Conservation (phyloP, 2,797 vertebrate species). For the Notolepis coatsorum region DNA sequence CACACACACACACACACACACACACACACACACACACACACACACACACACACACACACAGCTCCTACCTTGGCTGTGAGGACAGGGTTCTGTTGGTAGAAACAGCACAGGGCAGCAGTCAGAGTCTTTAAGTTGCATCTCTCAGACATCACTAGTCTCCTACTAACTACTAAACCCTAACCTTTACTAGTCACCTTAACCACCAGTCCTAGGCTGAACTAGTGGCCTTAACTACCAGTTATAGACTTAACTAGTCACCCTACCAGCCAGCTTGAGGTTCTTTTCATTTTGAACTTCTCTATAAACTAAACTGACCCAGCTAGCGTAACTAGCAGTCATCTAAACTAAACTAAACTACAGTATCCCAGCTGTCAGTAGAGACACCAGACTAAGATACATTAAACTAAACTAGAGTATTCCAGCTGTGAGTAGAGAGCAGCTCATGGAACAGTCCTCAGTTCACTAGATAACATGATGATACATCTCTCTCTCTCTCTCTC, state of each 20-base stretch:
- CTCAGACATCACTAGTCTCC: conserved; percentile 84
- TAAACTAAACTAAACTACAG: background rate
- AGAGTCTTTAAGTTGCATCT: conserved; percentile 88
- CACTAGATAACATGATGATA: no score
- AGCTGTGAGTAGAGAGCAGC: no score
- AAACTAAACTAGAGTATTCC: no score
- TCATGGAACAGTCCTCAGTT: no score
- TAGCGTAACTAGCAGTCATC: background rate
- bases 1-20: background rate
- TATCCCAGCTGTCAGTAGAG: background rate
- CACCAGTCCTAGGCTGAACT: background rate
- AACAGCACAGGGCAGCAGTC: conserved; percentile 92
- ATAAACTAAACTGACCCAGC: background rate
- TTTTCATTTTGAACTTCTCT: background rate
- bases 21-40: background rate
- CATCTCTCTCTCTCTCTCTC: conserved; percentile 11
- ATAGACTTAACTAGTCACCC: background rate
- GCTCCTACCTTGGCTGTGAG: conserved; percentile 92
- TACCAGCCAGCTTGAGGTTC: background rate
- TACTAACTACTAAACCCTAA: background rate
- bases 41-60: background rate
- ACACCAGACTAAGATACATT: no score
- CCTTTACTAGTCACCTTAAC: no score
- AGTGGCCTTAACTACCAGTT: background rate
- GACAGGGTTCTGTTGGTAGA: conserved; percentile 92